These are phyloP conservation scores for Sebastiscus tertius DNA, from an alignment of 2,797 vertebrate genomes.

Conservation along the genomic window DNA sequence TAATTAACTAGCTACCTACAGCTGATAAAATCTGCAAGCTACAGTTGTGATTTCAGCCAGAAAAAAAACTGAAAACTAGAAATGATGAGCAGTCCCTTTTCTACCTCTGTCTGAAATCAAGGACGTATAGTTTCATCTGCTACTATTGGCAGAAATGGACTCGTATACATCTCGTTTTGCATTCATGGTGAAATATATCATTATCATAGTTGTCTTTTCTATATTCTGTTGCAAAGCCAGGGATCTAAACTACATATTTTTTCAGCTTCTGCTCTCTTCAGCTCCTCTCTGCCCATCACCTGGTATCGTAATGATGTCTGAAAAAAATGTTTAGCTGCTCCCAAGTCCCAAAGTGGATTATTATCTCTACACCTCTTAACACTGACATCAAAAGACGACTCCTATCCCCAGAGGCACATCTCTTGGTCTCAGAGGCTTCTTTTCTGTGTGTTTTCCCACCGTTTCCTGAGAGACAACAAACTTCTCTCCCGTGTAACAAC, in stretches of 20 bases:
- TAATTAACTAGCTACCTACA: neutral
- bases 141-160: neutral
- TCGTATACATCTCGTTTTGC: no score
- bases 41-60: neutral
- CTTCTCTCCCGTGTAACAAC: slow-evolving; percentile 37
- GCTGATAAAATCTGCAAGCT: neutral
- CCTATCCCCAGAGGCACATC: slow-evolving; percentile 33
- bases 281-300: slow-evolving; percentile 36
- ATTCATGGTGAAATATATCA: neutral
- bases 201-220: neutral
- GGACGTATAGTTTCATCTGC: neutral
- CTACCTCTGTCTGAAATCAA: neutral
- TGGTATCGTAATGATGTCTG: slow-evolving; percentile 44
- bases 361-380: slow-evolving; percentile 67
- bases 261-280: slow-evolving; percentile 3
- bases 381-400: slow-evolving; percentile 62
- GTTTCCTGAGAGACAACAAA: slow-evolving; percentile 46
- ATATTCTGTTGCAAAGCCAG: neutral
- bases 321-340: slow-evolving; percentile 55
- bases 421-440: slow-evolving; percentile 26
- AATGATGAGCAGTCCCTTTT: neutral
- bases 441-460: slow-evolving; percentile 33
- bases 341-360: slow-evolving; percentile 68
- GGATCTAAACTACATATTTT: slow-evolving; percentile 18
- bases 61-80: neutral